These are phyloP conservation scores for Laothoe populi DNA, from an alignment of 2,888 invertebrate species.

Conservation along the genomic window DNA sequence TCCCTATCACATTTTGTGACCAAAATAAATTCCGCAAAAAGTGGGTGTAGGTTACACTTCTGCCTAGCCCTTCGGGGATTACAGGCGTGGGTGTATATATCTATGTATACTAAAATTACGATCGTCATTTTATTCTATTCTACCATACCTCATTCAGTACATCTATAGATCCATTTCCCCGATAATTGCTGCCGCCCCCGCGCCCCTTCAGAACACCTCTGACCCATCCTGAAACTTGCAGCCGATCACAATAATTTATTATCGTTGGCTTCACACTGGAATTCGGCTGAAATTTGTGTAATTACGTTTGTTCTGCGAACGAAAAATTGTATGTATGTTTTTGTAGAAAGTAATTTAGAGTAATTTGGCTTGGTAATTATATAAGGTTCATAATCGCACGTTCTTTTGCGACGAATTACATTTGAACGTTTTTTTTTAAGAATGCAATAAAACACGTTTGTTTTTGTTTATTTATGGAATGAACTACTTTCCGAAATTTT, in stretches of 20 bases:
- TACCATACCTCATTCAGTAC: constrained; percentile 46
- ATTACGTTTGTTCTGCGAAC: constrained; percentile 25
- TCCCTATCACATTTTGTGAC: too few species aligned
- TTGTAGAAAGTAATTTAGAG: background rate
- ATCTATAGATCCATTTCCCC: constrained; percentile 47
- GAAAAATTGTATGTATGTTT: constrained; percentile 5
- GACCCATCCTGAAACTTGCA: constrained; percentile 83
- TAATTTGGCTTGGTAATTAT: background rate
- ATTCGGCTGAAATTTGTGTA: constrained; percentile 42
- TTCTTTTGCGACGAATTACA: too few species aligned
- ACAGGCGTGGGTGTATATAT: too few species aligned
- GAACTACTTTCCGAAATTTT: too few species aligned
- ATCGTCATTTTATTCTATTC: background rate
- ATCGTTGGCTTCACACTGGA: constrained; percentile 49
- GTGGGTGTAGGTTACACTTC: too few species aligned
- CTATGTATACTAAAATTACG: too few species aligned
- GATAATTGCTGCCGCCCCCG: constrained; percentile 79
- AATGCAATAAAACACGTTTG: too few species aligned
- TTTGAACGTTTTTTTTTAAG: too few species aligned
- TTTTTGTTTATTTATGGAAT: too few species aligned
- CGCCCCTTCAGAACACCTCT: constrained; percentile 73
- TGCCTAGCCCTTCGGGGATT: too few species aligned
- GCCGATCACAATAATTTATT: constrained; percentile 82
- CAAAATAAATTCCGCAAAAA: too few species aligned
- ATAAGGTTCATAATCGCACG: background rate